Evolutionary conservation across 2,888 invertebrate species (phyloP), one percentile per base, ranked within the genome.

Genomic region (Napeogenes sylphis): DNA sequence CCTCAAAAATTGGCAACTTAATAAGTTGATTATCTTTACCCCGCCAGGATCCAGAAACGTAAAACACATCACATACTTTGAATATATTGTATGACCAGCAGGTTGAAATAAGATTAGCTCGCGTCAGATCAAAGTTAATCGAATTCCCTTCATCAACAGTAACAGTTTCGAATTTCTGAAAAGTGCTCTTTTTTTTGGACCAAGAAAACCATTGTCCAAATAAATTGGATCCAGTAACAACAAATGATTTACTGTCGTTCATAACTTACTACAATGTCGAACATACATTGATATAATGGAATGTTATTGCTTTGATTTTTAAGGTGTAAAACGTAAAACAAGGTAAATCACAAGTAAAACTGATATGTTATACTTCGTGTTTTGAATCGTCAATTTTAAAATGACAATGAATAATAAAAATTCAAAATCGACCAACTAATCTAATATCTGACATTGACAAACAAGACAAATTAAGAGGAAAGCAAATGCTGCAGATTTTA

Each of bases 81-180:
- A 84, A 79, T 69, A 91, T 77, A 70, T 88, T 91, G 67, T 89
- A 88, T 0, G 88, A 81, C 91, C 91, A 91, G 65, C 76, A 79
- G 13, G 85, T 76, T 33, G 77, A 72, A 12, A 77, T 47, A 51
- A 87, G 67, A 66, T 73, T 75, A 32, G 76, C 71, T 8, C 58
- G 47, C 45, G 70, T 69, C 32, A 71, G 55, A 63, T 72, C 69
- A 56, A 77, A 71, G 56, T 72, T 66, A 32, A 57, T 55, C 10
- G 69, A 61, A 55, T 54, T 56, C n/a, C 59, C 59, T 30, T 70
- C 62, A 8, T 67, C 65, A 58, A 59, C 32, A 54, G 10, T 10
- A 13, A 83, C 55, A n/a, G 53, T 54, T 61, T 72, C 69, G 71
- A 87, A 87, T 59, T 73, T 69, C 62, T 74, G 71, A 59, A 84